phyloP scores from a whole-genome alignment of 1,140 invertebrate genomes.

The Drosophila sturtevanti region DNA sequence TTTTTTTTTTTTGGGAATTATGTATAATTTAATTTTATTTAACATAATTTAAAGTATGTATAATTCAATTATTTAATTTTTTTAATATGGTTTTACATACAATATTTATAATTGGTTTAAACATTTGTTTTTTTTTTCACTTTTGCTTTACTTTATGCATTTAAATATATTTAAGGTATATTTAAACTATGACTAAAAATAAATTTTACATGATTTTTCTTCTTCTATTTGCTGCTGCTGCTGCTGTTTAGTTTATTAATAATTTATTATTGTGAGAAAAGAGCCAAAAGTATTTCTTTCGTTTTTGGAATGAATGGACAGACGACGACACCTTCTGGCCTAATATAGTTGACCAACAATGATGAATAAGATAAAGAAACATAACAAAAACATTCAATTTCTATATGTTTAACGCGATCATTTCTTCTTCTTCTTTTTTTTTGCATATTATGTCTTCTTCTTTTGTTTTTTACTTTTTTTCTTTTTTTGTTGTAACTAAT shows the following conservation, averaged over 20 bases:
- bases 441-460: background rate
- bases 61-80: slow-evolving; percentile 56
- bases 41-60: slow-evolving; percentile 79
- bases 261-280: slow-evolving; percentile 36
- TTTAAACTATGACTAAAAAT: slow-evolving; percentile 81
- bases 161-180: slow-evolving; percentile 79
- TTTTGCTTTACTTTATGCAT: slow-evolving; percentile 64
- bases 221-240: slow-evolving; percentile 19
- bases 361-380: slow-evolving; percentile 45
- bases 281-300: slow-evolving; percentile 41
- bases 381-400: slow-evolving; percentile 48
- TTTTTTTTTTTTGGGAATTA: background rate
- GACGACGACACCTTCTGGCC: background rate
- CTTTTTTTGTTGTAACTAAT: background rate
- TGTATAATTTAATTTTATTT: slow-evolving; percentile 80
- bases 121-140: slow-evolving; percentile 38
- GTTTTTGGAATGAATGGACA: slow-evolving; percentile 71
- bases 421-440: background rate
- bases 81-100: slow-evolving; percentile 78
- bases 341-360: slow-evolving; percentile 49
- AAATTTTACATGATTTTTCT: slow-evolving; percentile 67
- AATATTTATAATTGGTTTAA: slow-evolving; percentile 76
- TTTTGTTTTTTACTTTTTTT: slow-evolving; percentile 8
- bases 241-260: slow-evolving; percentile 44
- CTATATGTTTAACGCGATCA: slow-evolving; percentile 16